phyloP scores from a whole-genome alignment of 2,113 vertebrate genomes.

The Puntigrus tetrazona region DNA sequence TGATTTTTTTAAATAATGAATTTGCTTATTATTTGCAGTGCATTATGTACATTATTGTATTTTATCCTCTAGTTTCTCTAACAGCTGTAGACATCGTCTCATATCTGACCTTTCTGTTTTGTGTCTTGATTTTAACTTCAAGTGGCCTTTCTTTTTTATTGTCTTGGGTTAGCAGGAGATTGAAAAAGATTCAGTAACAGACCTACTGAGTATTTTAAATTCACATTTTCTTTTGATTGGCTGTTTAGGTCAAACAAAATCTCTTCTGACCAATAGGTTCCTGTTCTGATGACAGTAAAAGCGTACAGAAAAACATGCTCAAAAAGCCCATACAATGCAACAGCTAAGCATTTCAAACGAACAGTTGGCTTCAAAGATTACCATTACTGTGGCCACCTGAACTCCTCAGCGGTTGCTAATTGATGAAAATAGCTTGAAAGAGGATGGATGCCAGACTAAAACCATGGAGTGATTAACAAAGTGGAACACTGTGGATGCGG shows the following conservation, averaged over 20 bases:
- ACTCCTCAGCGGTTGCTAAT: conserved; percentile 30
- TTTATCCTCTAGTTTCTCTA: neutral
- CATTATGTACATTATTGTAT: neutral
- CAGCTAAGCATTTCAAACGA: conserved; percentile 9
- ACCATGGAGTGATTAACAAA: conserved; percentile 20
- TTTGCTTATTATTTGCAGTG: neutral
- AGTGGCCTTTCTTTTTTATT: neutral
- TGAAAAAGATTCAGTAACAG: neutral
- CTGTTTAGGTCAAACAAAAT: neutral
- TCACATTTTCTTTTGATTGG: neutral
- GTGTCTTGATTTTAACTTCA: neutral
- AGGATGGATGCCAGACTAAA: conserved; percentile 12
- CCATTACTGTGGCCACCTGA: conserved; percentile 7
- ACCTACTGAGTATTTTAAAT: neutral
- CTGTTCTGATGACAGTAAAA: neutral
- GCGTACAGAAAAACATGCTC: neutral
- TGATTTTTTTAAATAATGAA: neutral
- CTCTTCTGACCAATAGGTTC: neutral
- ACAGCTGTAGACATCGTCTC: neutral
- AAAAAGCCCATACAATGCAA: neutral
- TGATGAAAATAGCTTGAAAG: conserved; percentile 22
- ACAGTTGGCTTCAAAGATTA: conserved; percentile 25
- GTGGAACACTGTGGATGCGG: conserved; percentile 5
- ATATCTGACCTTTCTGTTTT: neutral
- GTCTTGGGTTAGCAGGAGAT: neutral